Base-by-base conservation (phyloP, 1,140 invertebrate genomes). In the Lethrus apterus region DNA sequence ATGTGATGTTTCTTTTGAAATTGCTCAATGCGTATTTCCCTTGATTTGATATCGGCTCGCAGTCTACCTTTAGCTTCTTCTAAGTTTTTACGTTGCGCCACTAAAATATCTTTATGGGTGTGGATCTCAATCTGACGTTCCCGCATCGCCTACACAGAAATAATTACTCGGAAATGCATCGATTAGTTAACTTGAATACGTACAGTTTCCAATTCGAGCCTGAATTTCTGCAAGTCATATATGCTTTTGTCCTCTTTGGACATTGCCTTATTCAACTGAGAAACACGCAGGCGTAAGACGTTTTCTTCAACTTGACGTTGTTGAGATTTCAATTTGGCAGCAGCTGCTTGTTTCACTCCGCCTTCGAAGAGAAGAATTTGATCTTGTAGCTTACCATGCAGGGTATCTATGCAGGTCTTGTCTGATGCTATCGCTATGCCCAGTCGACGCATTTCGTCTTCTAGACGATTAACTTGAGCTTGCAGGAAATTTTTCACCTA, bases 81-180 rank as follows among this genome's bases (percentile, higher is more conserved):
- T 1, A 77, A 54, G 8, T 75, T 64, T 31, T 77, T 70, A 51
- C 73, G 75, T 54, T 81, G 73, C 1, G 75, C 63, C 4, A 50
- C 58, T 34, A 83, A 64, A 44, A 79, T 69, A 44, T 79, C 76
- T 49, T 72, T 77, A 3, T 77, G 71, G 2, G 70, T 70, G 13
- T 69, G 62, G 26, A 83, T 78, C 55, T 84, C 80, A 1, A 75
- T 58, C 46, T 73, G 65, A 5, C 80, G 67, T 61, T 83, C 80
- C 61, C 72, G 72, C 70, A 82, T 75, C 0, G 75, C 75, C 80
- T 77, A 41, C 8, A 20, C 2, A 26, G n/a, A 26, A 26, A 26
- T 5, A n/a, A 26, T 26, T 26, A 7, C n/a, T 26, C 5, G 5
- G 5, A 26, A 7, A n/a, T 26, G 5, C 5, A 7, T 26, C n/a